Base-by-base conservation (phyloP, 2,888 invertebrate species). In the Dexiosoma caninum region DNA sequence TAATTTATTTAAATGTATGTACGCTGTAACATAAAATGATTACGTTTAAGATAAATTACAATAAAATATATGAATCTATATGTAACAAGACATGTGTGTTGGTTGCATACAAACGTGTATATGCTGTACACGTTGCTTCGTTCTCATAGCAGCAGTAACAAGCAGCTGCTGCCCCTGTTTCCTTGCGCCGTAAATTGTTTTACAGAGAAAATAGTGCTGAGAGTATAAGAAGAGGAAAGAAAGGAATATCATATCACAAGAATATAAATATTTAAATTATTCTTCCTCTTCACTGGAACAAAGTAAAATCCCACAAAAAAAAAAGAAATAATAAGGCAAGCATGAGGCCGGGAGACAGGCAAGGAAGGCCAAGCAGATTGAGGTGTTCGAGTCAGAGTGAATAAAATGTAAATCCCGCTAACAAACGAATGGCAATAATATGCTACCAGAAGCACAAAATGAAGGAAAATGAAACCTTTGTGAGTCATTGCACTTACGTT, bases 11-110 rank as follows among this genome's bases (percentile, higher is more conserved):
- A 59, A 49, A 59, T 57, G 59, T 64, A 66, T 57, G 51, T 42
- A 70, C 62, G 37, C 10, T 69, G 64, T 64, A 74, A 66, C 64
- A 78, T 78, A 60, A 74, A 76, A 79, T 81, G 84, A 82, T 82
- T 77, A 82, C 77, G 81, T 78, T 83, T 80, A 79, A 80, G 81
- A 82, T 83, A 81, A 82, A 83, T 83, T 81, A 79, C 78, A 78
- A 82, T 82, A 83, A 84, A 80, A 83, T 77, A 78, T 80, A 71
- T 66, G 76, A 80, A 72, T 80, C 67, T 80, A 76, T 76, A 79
- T 74, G 35, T 66, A 74, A 78, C 74, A 57, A 27, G n/a, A 46
- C 46, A 67, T 66, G 37, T 16, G 9, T 9, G 14, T 16, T 1
- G 44, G 2, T n/a, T 49, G 49, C n/a, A 8, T 12, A 35, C 12